Evolutionary conservation across 1,140 invertebrate species (phyloP).

Genomic region (Holcopasites calliopsidis): DNA sequence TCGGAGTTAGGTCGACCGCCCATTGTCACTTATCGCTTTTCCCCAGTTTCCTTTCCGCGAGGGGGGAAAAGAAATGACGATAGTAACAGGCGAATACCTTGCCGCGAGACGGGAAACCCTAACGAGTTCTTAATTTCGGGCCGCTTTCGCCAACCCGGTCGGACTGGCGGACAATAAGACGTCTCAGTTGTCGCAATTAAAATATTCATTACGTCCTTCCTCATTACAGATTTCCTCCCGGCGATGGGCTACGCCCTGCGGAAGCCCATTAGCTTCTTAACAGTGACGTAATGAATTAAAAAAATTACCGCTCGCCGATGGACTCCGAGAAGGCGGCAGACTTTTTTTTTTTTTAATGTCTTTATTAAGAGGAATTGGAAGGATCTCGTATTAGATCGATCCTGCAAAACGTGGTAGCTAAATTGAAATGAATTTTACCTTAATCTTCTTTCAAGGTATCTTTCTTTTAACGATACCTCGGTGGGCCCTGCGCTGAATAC

Average conservation of each 20-base stretch:
- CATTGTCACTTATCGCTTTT: constrained; percentile 40
- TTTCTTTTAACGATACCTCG: too few species aligned
- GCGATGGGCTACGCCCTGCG: neutral
- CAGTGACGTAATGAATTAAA: neutral
- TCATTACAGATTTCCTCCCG: constrained; percentile 25
- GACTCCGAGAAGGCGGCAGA: neutral
- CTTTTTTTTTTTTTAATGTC: too few species aligned
- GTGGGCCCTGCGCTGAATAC: too few species aligned
- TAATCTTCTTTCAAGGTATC: too few species aligned
- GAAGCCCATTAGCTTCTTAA: constrained; percentile 1
- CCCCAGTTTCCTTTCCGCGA: constrained; percentile 19
- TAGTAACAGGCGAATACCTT: constrained; percentile 14
- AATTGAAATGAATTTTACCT: too few species aligned
- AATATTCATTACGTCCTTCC: constrained; percentile 40
- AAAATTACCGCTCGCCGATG: neutral
- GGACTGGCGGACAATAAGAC: constrained; percentile 24
- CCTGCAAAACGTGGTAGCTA: neutral
- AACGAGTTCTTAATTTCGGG: constrained; percentile 45
- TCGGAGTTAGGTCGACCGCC: constrained; percentile 10
- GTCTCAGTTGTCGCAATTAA: constrained; percentile 44
- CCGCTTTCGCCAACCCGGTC: constrained; percentile 8
- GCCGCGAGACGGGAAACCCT: neutral
- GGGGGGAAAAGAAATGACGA: neutral
- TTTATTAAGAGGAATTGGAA: too few species aligned
- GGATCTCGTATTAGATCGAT: neutral